Evolutionary conservation across 2,113 vertebrate genomes (phyloP).

Genomic region (Glaucidium brasilianum): DNA sequence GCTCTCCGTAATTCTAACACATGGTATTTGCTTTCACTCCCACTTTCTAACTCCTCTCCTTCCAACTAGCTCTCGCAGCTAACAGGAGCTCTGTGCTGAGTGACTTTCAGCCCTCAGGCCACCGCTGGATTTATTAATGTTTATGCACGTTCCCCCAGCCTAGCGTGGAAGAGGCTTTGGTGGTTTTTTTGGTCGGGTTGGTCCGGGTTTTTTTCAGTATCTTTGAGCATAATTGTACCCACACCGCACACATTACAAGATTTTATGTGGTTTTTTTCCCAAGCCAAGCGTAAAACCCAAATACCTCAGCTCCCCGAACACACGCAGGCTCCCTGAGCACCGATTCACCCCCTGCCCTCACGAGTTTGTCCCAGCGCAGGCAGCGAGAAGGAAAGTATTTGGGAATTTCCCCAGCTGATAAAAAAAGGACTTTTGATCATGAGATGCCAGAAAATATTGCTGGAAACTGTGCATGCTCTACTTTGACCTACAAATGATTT

Average conservation of each 20-base stretch:
- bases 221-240: too few species aligned
- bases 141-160: neutral
- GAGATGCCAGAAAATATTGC: neutral
- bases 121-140: neutral
- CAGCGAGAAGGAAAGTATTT: neutral
- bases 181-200: neutral
- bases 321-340: fast-evolving
- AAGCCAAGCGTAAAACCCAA: neutral
- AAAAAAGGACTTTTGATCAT: neutral
- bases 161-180: neutral
- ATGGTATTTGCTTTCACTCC: neutral
- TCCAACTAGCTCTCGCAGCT: neutral
- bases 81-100: neutral
- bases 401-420: neutral
- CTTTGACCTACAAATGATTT: neutral
- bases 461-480: neutral
- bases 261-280: neutral
- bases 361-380: neutral
- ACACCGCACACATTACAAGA: neutral
- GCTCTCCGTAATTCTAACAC: neutral
- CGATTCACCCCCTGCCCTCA: too few species aligned
- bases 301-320: too few species aligned
- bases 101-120: neutral
- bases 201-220: too few species aligned
- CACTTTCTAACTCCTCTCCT: neutral